A percentile compares a stretch with the other conserved stretches of the same genome.
Evolutionary conservation across 2,113 vertebrate species (phyloP).

Genomic region (Microtus ochrogaster): DNA sequence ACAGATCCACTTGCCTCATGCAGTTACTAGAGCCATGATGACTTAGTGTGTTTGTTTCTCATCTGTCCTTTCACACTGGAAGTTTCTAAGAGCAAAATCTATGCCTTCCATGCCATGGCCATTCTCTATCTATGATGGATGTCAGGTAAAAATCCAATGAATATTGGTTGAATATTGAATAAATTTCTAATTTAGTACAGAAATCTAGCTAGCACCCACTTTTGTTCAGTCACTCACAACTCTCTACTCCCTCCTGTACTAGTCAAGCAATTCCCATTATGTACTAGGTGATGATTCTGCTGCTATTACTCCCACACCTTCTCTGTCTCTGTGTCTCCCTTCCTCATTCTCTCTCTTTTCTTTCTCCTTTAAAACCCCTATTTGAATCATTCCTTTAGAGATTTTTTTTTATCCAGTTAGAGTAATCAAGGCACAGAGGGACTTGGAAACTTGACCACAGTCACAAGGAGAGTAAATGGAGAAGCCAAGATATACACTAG

Average conservation of each 20-base stretch:
- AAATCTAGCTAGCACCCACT: not conserved
- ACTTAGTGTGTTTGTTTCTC: not conserved
- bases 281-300: not conserved
- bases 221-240: not conserved
- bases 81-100: not conserved
- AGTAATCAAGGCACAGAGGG: not conserved
- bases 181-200: not conserved
- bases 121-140: not conserved
- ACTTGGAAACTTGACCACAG: not conserved
- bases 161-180: not conserved
- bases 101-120: not conserved
- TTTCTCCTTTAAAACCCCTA: not conserved
- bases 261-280: no score
- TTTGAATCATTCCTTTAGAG: not conserved
- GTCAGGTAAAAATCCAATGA: not conserved
- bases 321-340: no score
- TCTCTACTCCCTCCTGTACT: not conserved
- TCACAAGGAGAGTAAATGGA: not conserved
- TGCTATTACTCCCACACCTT: fast-evolving
- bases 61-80: not conserved
- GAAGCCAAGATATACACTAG: not conserved
- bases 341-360: fast-evolving
- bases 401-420: not conserved
- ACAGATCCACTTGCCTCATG: no score
- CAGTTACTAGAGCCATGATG: not conserved